Base-by-base conservation (phyloP, 2,113 vertebrate species). In the Leuciscus idus region DNA sequence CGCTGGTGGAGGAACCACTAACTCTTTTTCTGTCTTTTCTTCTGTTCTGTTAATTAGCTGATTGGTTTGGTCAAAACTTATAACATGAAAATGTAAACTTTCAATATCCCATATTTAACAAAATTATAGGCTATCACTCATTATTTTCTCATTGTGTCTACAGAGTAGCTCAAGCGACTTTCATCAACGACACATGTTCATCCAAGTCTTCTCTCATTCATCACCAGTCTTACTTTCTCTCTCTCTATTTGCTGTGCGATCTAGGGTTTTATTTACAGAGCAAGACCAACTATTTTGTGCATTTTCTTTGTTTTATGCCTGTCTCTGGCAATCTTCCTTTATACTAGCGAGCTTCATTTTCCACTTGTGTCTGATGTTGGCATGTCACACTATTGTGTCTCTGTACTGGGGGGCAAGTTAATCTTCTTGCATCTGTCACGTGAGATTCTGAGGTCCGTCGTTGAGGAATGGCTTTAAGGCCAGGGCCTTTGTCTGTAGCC, bases 321-420 rank as follows among this genome's bases (percentile, higher is more conserved):
- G 75, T 91, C 87, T 85, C 59, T 88, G 72, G 88, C 88, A 85
- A 86, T 90, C 73, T 90, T 83, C 88, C 83, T 90, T 78, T 84
- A 39, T 91, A 85, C 90, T 89, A 88, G 72, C 87, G 90, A 90
- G 83, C 88, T 89, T 90, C 86, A 90, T 88, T 92, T 91, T 91
- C 89, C 91, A 92, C 88, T 90, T 91, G 91, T 91, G 88, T 92
- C 91, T 89, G 59, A 87, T 92, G 87, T 91, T 86, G 85, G 86
- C 92, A 93, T 93, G 92, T 92, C 90, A 92, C 89, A 92, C 91
- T 92, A 92, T 95, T 93, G 92, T 94, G 82, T 91, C 81, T 87
- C 83, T 90, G 91, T 91, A 94, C 93, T 91, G 90, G 88, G 88
- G 92, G 92, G 89, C 91, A 93, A 93, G 91, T 92, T 93, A 91